Conservation (phyloP, 2,797 vertebrate species). For the Triplophysa yarkandensis region DNA sequence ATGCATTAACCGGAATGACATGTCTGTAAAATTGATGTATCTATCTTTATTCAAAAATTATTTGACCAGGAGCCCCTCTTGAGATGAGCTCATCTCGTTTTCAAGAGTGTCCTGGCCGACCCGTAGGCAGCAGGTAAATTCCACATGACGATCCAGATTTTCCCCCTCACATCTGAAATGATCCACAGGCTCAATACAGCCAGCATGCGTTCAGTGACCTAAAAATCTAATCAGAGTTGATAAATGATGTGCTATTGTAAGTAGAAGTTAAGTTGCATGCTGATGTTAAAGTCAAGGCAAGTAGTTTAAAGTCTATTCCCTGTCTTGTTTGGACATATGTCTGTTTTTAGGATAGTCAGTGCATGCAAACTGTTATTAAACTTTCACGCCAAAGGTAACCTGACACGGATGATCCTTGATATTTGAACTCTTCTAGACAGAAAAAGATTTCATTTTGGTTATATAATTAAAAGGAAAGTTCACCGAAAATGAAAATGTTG, state of each 20-base stretch:
- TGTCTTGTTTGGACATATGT: conserved; percentile 29
- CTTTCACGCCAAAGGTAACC: not conserved
- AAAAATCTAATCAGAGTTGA: conserved; percentile 30
- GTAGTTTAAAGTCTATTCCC: conserved; percentile 5
- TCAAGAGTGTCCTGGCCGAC: conserved; percentile 86
- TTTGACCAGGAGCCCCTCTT: conserved; percentile 88
- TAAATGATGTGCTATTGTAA: conserved; percentile 27
- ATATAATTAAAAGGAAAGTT: not conserved
- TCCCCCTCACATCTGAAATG: conserved; percentile 68
- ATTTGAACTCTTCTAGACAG: not conserved
- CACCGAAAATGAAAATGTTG: not conserved
- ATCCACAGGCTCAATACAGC: conserved; percentile 66
- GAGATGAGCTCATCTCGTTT: conserved; percentile 89
- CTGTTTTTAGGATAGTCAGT: conserved; percentile 30
- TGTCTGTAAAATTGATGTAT: conserved; percentile 81
- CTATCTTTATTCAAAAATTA: conserved; percentile 81
- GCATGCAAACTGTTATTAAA: conserved; percentile 41
- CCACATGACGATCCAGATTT: conserved; percentile 78
- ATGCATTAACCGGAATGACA: conserved; percentile 79
- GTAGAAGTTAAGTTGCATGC: conserved; percentile 31
- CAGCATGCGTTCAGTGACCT: conserved; percentile 43
- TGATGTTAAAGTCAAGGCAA: conserved; percentile 41
- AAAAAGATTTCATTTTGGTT: not conserved
- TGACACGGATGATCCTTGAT: not conserved
- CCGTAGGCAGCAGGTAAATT: conserved; percentile 86